Conservation (phyloP, 2,797 vertebrate genomes). For the Heteromormyrus szaboi region DNA sequence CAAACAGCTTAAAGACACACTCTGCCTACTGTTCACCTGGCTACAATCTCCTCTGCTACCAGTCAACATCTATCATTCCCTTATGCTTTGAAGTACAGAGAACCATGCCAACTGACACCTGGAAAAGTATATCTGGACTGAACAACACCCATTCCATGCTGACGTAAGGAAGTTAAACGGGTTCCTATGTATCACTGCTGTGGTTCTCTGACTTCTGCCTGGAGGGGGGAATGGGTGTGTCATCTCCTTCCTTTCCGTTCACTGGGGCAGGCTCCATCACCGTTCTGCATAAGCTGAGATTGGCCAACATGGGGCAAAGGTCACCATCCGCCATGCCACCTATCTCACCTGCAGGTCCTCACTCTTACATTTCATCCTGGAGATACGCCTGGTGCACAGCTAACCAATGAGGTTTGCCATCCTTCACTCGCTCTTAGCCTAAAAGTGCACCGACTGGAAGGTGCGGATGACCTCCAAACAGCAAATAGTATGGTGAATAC, state of each 20-base stretch:
- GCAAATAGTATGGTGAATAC: neutral
- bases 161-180: neutral
- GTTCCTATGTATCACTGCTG: neutral
- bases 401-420: neutral
- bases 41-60: neutral
- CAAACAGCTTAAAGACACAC: neutral
- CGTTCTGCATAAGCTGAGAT: neutral
- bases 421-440: neutral
- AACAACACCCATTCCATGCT: neutral
- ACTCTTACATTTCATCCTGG: neutral
- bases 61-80: neutral
- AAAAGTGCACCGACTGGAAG: neutral
- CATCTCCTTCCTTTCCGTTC: neutral
- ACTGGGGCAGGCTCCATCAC: neutral
- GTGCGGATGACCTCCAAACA: neutral
- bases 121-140: neutral
- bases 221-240: neutral
- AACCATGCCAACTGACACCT: neutral
- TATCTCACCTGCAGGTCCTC: neutral
- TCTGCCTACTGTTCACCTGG: neutral
- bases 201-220: neutral
- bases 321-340: neutral
- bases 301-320: neutral
- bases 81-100: neutral
- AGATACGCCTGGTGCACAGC: neutral